A percentile compares a stretch with the other conserved stretches of the same genome.
phyloP scores from a whole-genome alignment of 2,797 vertebrate species.

The Zalophus californianus region DNA sequence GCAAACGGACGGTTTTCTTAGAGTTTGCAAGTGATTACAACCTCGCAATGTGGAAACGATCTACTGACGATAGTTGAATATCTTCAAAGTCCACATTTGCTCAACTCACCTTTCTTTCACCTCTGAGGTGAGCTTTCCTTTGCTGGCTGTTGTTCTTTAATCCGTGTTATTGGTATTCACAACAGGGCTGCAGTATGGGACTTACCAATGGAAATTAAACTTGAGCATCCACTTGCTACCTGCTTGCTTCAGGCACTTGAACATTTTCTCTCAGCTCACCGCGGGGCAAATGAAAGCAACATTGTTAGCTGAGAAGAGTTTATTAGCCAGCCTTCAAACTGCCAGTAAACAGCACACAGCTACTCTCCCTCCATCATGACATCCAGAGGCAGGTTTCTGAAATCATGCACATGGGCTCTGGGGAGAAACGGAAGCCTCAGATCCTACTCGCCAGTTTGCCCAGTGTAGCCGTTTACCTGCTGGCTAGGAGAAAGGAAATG shows the following conservation, averaged over 20 bases:
- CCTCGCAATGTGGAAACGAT: background rate
- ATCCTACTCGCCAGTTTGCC: background rate
- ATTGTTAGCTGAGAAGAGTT: background rate
- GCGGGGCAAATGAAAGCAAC: background rate
- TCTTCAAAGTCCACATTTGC: background rate
- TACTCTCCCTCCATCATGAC: background rate
- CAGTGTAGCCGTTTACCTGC: background rate
- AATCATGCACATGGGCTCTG: background rate
- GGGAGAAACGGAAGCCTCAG: background rate
- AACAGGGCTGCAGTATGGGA: background rate
- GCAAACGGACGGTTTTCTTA: background rate
- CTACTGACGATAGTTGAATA: background rate
- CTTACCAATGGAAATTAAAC: background rate
- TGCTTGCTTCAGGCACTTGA: constrained; percentile 36
- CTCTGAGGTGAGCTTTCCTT: background rate
- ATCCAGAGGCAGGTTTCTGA: background rate
- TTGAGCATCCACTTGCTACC: background rate
- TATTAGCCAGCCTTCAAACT: background rate
- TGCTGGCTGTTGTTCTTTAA: background rate
- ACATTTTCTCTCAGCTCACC: constrained; percentile 35
- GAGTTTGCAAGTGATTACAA: background rate
- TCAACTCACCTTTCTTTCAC: background rate
- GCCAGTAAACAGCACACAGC: background rate
- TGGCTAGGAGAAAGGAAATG: background rate
- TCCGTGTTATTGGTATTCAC: background rate